Base-by-base conservation (phyloP, 2,113 vertebrate species). In the Zapornia atra region DNA sequence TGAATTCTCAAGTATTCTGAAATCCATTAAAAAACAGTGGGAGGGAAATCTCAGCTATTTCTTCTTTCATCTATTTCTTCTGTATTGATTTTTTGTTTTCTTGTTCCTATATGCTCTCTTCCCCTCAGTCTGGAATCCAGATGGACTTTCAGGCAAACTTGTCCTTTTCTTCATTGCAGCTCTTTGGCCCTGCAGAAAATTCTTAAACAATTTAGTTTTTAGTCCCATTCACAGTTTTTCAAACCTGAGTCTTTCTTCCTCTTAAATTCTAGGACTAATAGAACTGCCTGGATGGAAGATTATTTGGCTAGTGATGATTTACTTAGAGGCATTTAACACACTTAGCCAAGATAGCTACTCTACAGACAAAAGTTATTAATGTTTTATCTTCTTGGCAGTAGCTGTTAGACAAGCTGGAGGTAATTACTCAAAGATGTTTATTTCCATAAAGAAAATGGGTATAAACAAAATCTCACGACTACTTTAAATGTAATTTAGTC, bases 401-500 rank as follows among this genome's bases (percentile, higher is more conserved):
- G 48, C 81, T 90, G 65, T 34, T 76, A 84, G 81, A 36, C 73
- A 87, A 76, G 65, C 63, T 90, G 40, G 60, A 65, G 25, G 59
- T 92, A 72, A 64, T 65, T 75, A 85, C n/a, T 70, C n/a, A 68
- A 90, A 66, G 31, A 61, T 84, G 50, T 81, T 94, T 94, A 88
- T 84, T 95, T 90, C 68, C 59, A 73, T 76, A 71, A 94, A 89
- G 56, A 60, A 83, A 83, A 56, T 18, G 21, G 50, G 31, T 60
- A 85, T 84, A 92, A 91, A 73, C 56, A 64, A 89, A 94, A 87
- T 82, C 81, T 82, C 88, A 75, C 53, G 7, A 87, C 93, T 76
- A 60, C 69, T 90, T 79, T 94, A 76, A 87, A 94, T 42, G 63
- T 57, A 90, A 94, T 84, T 93, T 85, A 79, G 61, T 46, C 82